phyloP scores from a whole-genome alignment of 2,888 invertebrate genomes.

The Tuberolachnus salignus region DNA sequence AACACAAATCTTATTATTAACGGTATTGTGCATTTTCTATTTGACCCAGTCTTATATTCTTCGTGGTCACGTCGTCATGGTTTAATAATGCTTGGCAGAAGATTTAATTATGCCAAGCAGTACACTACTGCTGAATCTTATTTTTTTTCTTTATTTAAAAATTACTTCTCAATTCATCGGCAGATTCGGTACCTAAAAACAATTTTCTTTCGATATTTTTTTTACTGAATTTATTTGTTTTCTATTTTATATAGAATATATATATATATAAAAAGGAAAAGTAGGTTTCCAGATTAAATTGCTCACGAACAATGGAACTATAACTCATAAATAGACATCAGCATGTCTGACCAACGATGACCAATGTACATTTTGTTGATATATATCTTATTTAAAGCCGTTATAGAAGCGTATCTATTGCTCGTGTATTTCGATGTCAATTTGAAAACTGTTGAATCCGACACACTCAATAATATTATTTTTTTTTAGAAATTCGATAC shows the following conservation, averaged over 20 bases:
- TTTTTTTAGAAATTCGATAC: slow-evolving; percentile 28
- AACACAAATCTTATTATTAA: slow-evolving; percentile 41
- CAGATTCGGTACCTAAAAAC: slow-evolving; percentile 29
- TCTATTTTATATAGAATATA: slow-evolving; percentile 27
- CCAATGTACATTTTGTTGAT: slow-evolving; percentile 49
- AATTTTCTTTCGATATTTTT: slow-evolving; percentile 46
- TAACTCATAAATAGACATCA: slow-evolving; percentile 33
- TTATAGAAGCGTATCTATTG: slow-evolving; percentile 30
- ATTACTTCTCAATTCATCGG: slow-evolving; percentile 26
- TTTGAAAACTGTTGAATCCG: slow-evolving; percentile 32
- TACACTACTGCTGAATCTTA: slow-evolving; percentile 38
- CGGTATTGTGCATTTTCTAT: slow-evolving; percentile 42
- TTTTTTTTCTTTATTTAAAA: slow-evolving; percentile 42
- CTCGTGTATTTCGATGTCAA: slow-evolving; percentile 46
- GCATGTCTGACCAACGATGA: slow-evolving; percentile 46
- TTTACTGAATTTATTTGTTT: slow-evolving; percentile 40
- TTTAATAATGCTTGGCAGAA: slow-evolving; percentile 29
- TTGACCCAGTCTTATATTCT: slow-evolving; percentile 49
- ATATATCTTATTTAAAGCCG: slow-evolving; percentile 28
- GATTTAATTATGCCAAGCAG: slow-evolving; percentile 47
- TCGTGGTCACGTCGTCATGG: slow-evolving; percentile 53
- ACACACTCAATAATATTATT: slow-evolving; percentile 31
- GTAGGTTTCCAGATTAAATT: slow-evolving; percentile 55
- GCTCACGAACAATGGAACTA: slow-evolving; percentile 47
- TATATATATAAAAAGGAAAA: slow-evolving; percentile 49